These are phyloP conservation scores for Basileuterus tristriatus DNA, from an alignment of 2,797 vertebrate species.

Conservation along the genomic window DNA sequence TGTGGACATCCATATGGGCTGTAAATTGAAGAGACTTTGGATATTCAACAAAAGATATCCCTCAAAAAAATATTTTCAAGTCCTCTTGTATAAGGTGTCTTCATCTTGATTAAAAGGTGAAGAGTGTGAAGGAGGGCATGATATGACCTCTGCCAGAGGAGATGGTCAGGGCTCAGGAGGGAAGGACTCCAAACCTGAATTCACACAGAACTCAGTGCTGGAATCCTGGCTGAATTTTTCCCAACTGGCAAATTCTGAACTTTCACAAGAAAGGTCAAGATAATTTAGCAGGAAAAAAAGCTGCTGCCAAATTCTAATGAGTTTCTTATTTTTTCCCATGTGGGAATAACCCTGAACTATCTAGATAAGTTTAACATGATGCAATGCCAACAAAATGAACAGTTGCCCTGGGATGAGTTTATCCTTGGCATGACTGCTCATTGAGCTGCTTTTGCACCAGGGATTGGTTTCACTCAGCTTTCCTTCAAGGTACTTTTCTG, in stretches of 20 bases:
- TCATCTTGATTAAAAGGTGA: background rate
- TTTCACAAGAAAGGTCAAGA: background rate
- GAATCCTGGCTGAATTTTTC: background rate
- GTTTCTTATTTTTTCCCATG: background rate
- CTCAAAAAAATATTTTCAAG: background rate
- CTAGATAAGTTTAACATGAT: background rate
- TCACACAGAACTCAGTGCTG: accelerated
- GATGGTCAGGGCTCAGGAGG: background rate
- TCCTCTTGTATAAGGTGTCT: background rate
- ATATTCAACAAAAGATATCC: background rate
- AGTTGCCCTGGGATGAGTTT: background rate
- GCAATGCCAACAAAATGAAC: background rate
- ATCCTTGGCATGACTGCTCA: background rate
- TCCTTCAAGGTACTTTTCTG: background rate
- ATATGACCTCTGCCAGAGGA: background rate
- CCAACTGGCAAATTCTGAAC: background rate
- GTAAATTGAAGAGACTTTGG: background rate
- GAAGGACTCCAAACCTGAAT: background rate
- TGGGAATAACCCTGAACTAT: background rate
- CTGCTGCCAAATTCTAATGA: background rate
- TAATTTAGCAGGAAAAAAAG: background rate
- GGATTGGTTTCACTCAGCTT: background rate
- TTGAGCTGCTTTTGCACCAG: background rate
- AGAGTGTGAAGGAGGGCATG: background rate
- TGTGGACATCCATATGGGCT: background rate